Evolutionary conservation across 1,140 invertebrate genomes (phyloP).

Genomic region (Scaptodrosophila lebanonensis): DNA sequence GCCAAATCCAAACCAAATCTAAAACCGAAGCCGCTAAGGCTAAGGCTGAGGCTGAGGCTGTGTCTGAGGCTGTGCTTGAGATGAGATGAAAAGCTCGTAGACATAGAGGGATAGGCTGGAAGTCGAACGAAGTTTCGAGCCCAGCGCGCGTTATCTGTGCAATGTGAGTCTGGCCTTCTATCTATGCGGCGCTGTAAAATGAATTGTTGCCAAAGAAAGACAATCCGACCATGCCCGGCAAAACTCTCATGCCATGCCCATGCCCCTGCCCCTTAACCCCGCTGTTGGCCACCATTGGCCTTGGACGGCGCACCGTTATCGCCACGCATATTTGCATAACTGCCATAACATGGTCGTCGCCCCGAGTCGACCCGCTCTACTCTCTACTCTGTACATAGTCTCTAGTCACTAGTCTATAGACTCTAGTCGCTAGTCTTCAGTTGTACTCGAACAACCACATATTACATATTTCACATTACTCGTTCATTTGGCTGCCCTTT

Average conservation of each 20-base stretch:
- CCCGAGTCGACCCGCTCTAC: not conserved
- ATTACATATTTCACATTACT: not conserved
- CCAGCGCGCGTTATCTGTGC: constrained; percentile 23
- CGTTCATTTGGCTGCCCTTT: constrained; percentile 15
- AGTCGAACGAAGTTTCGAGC: constrained; percentile 4
- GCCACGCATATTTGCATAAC: constrained; percentile 57
- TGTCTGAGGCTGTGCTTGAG: constrained; percentile 7
- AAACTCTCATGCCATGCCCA: not conserved
- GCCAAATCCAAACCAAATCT: constrained; percentile 6
- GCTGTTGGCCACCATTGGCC: constrained; percentile 8
- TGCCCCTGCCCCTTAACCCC: not conserved
- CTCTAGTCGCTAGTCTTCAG: too few species aligned
- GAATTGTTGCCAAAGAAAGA: constrained; percentile 16
- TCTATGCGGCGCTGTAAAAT: constrained; percentile 27
- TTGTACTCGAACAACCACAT: too few species aligned
- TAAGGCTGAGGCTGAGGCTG: not conserved
- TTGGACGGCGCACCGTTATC: constrained; percentile 45
- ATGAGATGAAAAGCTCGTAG: constrained; percentile 3
- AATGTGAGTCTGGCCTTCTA: constrained; percentile 28
- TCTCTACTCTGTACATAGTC: not conserved
- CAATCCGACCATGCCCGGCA: not conserved
- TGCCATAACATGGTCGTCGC: constrained; percentile 11
- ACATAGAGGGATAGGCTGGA: not conserved
- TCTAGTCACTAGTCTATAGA: too few species aligned
- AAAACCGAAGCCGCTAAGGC: not conserved